phyloP scores from a whole-genome alignment of 2,113 vertebrate species.

The Theristicus caerulescens region DNA sequence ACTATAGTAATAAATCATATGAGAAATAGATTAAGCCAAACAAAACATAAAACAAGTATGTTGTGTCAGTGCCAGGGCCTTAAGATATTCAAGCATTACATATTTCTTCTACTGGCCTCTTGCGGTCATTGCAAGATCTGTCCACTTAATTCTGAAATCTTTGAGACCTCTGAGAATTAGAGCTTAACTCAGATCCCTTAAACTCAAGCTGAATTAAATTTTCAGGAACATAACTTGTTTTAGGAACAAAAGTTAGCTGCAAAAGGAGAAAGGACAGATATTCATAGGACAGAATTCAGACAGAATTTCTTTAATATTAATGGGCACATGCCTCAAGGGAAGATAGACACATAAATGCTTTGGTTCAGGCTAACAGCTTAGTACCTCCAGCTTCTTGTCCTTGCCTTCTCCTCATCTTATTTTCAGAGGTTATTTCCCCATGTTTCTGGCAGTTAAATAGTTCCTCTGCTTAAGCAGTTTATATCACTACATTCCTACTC shows the following conservation, averaged over 20 bases:
- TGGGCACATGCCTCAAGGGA: background rate
- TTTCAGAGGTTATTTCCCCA: background rate
- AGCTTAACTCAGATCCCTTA: background rate
- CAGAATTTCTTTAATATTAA: background rate
- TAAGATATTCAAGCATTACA: background rate
- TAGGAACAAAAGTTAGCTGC: background rate
- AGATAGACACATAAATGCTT: background rate
- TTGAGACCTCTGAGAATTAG: background rate
- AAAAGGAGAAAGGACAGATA: background rate
- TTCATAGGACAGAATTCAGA: background rate
- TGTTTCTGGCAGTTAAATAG: background rate
- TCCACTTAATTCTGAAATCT: background rate
- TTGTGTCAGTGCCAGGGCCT: background rate
- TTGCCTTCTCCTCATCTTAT: background rate
- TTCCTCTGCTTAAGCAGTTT: background rate
- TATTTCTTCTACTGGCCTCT: background rate
- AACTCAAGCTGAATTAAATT: background rate
- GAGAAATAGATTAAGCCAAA: background rate
- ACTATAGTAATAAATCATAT: background rate
- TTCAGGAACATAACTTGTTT: background rate
- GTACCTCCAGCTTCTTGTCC: background rate
- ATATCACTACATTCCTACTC: background rate
- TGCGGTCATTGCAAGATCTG: background rate
- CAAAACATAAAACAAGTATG: background rate
- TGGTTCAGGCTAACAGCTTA: accelerated